A percentile compares a stretch with the other conserved stretches of the same genome.
These are phyloP conservation scores for Ciconia boyciana DNA, from an alignment of 2,113 vertebrate species.

Conservation along the genomic window DNA sequence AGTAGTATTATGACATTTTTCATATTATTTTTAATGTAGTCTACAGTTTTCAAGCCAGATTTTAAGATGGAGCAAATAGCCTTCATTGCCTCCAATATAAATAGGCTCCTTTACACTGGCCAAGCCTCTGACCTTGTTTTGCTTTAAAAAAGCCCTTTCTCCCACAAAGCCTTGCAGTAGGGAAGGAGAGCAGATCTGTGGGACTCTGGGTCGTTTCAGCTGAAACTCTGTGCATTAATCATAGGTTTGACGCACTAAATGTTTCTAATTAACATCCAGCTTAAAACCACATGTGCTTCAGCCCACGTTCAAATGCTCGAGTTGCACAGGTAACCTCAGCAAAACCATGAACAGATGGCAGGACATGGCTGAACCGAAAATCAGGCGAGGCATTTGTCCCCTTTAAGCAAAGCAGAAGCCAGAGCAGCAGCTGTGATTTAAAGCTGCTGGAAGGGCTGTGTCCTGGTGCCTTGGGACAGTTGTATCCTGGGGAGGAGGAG, in stretches of 20 bases:
- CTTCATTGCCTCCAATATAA: neutral
- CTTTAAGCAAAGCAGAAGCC: neutral
- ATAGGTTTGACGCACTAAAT: constrained; percentile 66
- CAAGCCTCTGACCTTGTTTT: neutral
- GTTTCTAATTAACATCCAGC: constrained; percentile 74
- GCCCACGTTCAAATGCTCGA: constrained; percentile 46
- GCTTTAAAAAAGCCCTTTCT: neutral
- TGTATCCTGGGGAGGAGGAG: neutral
- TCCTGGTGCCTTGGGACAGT: neutral
- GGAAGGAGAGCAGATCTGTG: constrained; percentile 24
- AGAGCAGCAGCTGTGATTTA: neutral
- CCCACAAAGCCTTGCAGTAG: neutral
- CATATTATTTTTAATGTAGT: neutral
- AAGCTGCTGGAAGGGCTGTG: neutral
- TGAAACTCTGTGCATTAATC: constrained; percentile 69
- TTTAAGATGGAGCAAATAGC: neutral
- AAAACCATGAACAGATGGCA: constrained; percentile 68
- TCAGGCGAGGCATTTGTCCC: neutral
- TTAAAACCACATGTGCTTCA: constrained; percentile 72
- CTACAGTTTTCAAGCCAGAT: neutral
- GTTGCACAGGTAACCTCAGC: constrained; percentile 68
- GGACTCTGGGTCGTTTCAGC: constrained; percentile 64
- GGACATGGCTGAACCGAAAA: constrained; percentile 9
- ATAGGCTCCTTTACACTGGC: neutral
- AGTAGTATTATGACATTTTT: neutral